Conservation (phyloP, 1,140 invertebrate genomes). For the Aporrectodea caliginosa region DNA sequence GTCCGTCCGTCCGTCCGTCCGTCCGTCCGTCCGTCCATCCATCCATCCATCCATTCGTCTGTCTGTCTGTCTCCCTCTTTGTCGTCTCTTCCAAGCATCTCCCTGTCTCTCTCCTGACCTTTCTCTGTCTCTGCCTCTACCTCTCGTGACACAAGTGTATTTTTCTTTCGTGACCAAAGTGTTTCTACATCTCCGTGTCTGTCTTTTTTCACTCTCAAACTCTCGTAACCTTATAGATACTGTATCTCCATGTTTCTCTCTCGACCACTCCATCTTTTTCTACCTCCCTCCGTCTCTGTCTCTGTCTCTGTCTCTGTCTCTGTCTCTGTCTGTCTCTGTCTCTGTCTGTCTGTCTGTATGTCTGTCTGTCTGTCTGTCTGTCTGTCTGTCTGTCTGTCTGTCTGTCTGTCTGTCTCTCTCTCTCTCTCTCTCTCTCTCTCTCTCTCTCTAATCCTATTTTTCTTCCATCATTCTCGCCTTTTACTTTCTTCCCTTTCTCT, state of each 20-base stretch:
- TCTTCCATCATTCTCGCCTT: background rate
- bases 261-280: background rate
- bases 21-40: no score
- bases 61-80: no score
- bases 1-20: no score
- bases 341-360: background rate
- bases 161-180: no score
- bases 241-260: background rate
- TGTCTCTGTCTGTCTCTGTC: background rate
- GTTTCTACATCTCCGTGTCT: no score
- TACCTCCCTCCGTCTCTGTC: background rate
- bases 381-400: background rate
- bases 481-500: background rate
- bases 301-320: background rate
- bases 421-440: conserved; percentile 1
- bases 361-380: background rate
- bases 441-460: background rate
- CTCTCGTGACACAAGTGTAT: no score
- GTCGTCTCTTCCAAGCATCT: no score
- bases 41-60: no score
- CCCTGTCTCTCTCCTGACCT: no score
- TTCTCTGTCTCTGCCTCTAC: no score
- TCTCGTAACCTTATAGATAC: no score
- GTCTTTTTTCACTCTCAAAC: no score
- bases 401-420: background rate